Evolutionary conservation across 2,113 vertebrate genomes (phyloP).

Genomic region (Thinocorus orbignyianus): DNA sequence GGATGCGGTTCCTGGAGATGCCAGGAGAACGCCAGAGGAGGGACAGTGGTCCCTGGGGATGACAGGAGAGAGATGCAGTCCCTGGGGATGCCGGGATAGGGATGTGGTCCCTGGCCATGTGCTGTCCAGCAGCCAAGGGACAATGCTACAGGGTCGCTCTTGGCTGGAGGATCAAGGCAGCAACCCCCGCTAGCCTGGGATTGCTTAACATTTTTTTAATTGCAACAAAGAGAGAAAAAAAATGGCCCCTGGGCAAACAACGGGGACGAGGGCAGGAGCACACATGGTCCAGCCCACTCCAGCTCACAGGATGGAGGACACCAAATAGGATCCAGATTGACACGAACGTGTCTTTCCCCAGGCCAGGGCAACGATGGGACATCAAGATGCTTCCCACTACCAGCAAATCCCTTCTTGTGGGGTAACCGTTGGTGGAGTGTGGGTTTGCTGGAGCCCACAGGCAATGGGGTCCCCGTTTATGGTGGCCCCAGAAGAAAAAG

Average conservation of each 20-base stretch:
- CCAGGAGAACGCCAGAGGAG: not conserved
- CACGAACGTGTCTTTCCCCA: not conserved
- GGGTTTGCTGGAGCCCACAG: not conserved
- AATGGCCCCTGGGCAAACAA: not conserved
- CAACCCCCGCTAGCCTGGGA: not conserved
- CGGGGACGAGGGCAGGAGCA: not conserved
- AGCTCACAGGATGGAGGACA: not conserved
- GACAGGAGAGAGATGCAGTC: not conserved
- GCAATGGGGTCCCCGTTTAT: accelerated
- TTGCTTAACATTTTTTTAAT: not conserved
- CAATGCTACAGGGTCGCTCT: not conserved
- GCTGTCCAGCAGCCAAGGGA: not conserved
- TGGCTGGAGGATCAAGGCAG: not conserved
- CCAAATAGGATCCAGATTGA: not conserved
- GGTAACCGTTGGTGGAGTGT: accelerated
- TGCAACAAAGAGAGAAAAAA: not conserved
- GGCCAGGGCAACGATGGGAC: not conserved
- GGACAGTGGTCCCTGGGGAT: not conserved
- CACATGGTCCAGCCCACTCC: not conserved
- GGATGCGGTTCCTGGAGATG: not conserved
- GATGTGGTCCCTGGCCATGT: not conserved
- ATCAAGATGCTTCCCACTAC: not conserved
- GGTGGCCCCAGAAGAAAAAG: not conserved
- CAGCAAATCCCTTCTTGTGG: not conserved
- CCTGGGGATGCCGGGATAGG: not conserved